These are phyloP conservation scores for Cremastobaeus sp. DNA, from an alignment of 2,888 invertebrate species.

Conservation along the genomic window DNA sequence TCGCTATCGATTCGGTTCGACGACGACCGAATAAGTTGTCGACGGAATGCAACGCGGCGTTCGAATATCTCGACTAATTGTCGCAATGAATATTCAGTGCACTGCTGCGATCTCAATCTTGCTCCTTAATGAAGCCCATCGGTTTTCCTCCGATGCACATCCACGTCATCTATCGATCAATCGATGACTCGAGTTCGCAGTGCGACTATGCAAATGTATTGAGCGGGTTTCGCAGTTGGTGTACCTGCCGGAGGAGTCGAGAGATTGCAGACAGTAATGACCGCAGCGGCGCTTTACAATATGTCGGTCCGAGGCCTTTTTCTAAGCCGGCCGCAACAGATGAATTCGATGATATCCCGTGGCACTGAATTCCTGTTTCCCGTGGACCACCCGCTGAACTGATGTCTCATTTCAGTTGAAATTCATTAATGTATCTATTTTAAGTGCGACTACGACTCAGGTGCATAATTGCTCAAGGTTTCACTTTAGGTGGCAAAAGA, in stretches of 20 bases:
- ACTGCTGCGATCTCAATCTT: constrained; percentile 36
- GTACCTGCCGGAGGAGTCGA: no score
- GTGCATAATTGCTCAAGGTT: no score
- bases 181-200: constrained; percentile 66
- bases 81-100: constrained; percentile 51
- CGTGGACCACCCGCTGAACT: constrained; percentile 48
- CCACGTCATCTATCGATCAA: constrained; percentile 57
- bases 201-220: constrained; percentile 68
- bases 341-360: constrained; percentile 24
- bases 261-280: constrained; percentile 64
- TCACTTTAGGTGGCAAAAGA: constrained; percentile 1
- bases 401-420: constrained; percentile 43
- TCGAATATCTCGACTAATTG: constrained; percentile 29
- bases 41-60: constrained; percentile 11
- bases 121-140: constrained; percentile 18
- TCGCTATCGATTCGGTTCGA: constrained; percentile 15
- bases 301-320: constrained; percentile 63
- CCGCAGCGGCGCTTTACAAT: constrained; percentile 65
- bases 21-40: constrained; percentile 35
- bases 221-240: constrained; percentile 20
- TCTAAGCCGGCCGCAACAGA: constrained; percentile 21
- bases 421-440: constrained; percentile 39
- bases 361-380: constrained; percentile 22
- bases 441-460: neutral
- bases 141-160: constrained; percentile 23